Evolutionary conservation across 2,888 invertebrate genomes (phyloP), one percentile per base, ranked within the genome.

Genomic region (Athalia cordata): DNA sequence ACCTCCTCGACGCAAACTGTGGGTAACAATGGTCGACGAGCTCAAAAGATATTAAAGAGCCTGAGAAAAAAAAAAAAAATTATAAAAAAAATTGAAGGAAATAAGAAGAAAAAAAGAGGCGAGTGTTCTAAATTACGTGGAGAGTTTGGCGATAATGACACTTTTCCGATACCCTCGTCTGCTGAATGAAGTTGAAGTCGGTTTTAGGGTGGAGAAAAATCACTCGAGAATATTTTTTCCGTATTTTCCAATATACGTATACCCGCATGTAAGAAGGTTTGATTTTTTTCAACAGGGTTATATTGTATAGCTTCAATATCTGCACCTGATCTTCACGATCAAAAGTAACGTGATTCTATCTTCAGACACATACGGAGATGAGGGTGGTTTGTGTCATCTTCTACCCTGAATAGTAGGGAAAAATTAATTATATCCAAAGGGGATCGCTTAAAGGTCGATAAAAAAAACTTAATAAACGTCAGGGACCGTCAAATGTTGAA

Each of bases 391-490:
- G 50, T 67, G 50, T 29, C 15, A 15, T n/a, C 52, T 50, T n/a
- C 11, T 59, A 45, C 11, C 29, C 5, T n/a, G 66, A 61, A 62
- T 29, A 29, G 29, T 29, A 29, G 29, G 29, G 49, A 78, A 57
- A 74, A 78, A 78, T 78, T 78, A 78, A 78, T 78, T 78, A 74
- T 62, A 74, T 47, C 64, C 64, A 64, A 74, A 74, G 47, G 4
- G 55, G 50, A 72, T 72, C 78, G 66, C 72, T 78, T 49, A 61
- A 62, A 78, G 74, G 47, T 62, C 47, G 75, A 76, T 79, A 79
- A 77, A 79, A 77, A 80, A 77, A 80, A 80, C 72, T 78, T 77
- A 81, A 80, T 80, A 78, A 79, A 79, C 76, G 78, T 80, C 78
- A 79, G 68, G 29, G 0, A 62, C 61, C 68, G 68, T 68, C 68